Percentiles rank a stretch among this genome's conserved stretches.
Conservation (phyloP, 2,797 vertebrate species). For the Discoglossus pictus region DNA sequence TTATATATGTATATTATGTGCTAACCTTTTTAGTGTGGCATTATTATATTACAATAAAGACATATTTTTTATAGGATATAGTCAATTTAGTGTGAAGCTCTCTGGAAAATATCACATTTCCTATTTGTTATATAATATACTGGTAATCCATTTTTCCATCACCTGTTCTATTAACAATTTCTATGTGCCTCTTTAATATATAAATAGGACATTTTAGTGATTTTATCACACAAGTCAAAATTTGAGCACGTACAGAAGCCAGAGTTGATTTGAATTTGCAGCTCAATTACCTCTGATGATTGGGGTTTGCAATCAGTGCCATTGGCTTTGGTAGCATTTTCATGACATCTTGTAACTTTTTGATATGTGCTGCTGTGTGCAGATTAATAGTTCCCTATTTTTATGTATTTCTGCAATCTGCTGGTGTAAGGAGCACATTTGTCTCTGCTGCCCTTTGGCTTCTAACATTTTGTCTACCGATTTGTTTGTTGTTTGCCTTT, state of each 20-base stretch:
- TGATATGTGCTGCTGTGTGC: background rate
- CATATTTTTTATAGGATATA: too few species aligned
- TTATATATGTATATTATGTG: too few species aligned
- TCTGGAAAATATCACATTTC: too few species aligned
- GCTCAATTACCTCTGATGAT: background rate
- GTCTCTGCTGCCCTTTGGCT: constrained; percentile 28
- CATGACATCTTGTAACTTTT: background rate
- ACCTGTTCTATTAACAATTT: too few species aligned
- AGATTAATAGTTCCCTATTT: background rate
- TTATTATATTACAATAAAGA: too few species aligned
- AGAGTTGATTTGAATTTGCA: constrained; percentile 3
- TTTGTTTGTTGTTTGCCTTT: constrained; percentile 18
- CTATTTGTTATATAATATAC: too few species aligned
- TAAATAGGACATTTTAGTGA: too few species aligned
- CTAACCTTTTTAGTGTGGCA: too few species aligned
- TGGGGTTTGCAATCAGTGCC: background rate
- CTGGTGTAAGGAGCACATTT: background rate
- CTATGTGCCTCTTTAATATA: too few species aligned
- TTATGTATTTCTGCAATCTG: background rate
- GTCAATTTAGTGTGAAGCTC: too few species aligned
- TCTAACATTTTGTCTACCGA: constrained; percentile 28
- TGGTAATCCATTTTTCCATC: too few species aligned
- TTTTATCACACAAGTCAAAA: too few species aligned
- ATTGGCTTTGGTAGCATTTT: constrained; percentile 7
- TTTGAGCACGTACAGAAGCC: background rate